Conservation (phyloP, 2,113 vertebrate species). For the Oxyruncus cristatus region DNA sequence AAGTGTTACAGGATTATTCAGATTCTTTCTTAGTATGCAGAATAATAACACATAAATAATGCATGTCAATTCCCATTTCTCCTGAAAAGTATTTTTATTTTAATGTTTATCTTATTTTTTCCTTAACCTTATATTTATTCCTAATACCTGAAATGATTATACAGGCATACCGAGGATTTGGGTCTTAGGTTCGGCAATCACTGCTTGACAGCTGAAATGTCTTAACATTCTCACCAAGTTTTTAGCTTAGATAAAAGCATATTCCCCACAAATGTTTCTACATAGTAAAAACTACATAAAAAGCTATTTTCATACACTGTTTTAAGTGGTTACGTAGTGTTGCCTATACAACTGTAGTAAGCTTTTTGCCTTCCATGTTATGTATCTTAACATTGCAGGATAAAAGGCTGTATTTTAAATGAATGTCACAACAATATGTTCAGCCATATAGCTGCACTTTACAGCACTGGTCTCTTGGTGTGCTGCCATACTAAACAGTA, state of each 20-base stretch:
- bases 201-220: not conserved
- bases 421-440: not conserved
- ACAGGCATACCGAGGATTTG: slow-evolving; percentile 6
- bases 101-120: not conserved
- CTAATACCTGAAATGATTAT: not conserved
- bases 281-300: not conserved
- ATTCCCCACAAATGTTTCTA: not conserved
- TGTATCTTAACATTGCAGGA: not conserved
- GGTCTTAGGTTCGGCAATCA: not conserved
- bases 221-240: not conserved
- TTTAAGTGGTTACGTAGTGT: not conserved
- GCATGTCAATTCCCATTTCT: not conserved
- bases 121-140: not conserved
- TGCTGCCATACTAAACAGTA: not conserved
- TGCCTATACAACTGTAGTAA: not conserved
- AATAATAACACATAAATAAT: not conserved
- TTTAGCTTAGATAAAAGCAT: not conserved
- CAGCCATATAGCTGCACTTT: not conserved
- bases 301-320: not conserved
- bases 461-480: not conserved
- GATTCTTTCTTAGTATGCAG: not conserved
- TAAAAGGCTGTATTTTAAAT: slow-evolving; percentile 38
- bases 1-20: not conserved
- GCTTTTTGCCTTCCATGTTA: not conserved
- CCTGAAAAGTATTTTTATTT: not conserved